These are phyloP conservation scores for Acronicta alni DNA, from an alignment of 2,888 invertebrate genomes.

Conservation along the genomic window DNA sequence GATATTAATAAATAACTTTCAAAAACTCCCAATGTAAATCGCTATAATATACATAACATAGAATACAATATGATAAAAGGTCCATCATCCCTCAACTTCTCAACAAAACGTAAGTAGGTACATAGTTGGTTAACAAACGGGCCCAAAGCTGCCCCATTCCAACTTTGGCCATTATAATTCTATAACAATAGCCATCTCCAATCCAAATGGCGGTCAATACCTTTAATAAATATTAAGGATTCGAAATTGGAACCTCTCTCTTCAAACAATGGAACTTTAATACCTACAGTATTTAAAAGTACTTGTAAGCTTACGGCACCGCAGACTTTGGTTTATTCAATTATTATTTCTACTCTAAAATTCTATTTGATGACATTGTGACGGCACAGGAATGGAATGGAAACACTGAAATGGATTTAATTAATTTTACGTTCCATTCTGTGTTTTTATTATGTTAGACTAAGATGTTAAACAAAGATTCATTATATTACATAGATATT, in stretches of 20 bases:
- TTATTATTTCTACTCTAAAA: conserved; percentile 31
- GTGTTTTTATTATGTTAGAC: background rate
- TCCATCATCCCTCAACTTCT: conserved; percentile 22
- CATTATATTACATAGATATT: no score
- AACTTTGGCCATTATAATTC: conserved; percentile 63
- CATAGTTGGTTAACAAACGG: conserved; percentile 55
- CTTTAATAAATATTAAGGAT: conserved; percentile 64
- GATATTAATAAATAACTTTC: background rate
- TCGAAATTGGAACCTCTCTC: conserved; percentile 57
- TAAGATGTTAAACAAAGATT: no score
- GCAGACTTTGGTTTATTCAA: conserved; percentile 30
- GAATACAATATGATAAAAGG: conserved; percentile 16
- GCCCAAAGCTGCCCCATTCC: conserved; percentile 48
- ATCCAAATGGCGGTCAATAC: conserved; percentile 62
- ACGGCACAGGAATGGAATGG: conserved; percentile 10
- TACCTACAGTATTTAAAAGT: conserved; percentile 55
- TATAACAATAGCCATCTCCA: conserved; percentile 62
- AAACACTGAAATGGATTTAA: conserved; percentile 10
- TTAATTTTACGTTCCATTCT: background rate
- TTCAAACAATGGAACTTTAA: conserved; percentile 58
- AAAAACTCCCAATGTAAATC: background rate
- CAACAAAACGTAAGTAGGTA: conserved; percentile 48
- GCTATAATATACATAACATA: background rate
- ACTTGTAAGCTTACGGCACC: conserved; percentile 35
- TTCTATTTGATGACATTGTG: conserved; percentile 13